Base-by-base conservation (phyloP, 2,888 invertebrate species). In the Diogma glabrata region DNA sequence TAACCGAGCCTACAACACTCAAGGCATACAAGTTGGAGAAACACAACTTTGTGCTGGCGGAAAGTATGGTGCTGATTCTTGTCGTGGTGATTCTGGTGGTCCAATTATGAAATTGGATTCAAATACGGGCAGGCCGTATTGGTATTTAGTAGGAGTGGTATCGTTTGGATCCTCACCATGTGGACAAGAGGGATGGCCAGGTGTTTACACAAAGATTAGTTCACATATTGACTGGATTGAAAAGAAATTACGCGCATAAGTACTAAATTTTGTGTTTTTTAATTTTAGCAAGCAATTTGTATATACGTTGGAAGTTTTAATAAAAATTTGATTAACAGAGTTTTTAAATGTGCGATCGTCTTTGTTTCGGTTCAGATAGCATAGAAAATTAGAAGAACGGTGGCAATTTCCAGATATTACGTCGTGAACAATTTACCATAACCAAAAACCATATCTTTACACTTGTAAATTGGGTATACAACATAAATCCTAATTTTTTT, bases 91-190 rank as follows among this genome's bases (percentile, higher is more conserved):
- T 59, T 79, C 78, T 49, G 81, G 81, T 8, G 81, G 81, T 1
- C 78, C 81, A 1, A 65, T 81, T 2, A 77, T 79, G 64, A 64
- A 65, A 2, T 63, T 70, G 2, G 67, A 69, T 51, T 33, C 36
- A 24, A 62, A 56, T 2, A 60, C 65, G n/a, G 54, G 55, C 33
- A 60, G 57, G 4, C 28, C 46, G 1, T 61, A 67, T 45, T 78
- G 74, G 70, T 72, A 69, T 22, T 64, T 72, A 3, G 69, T 72
- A 1, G 82, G 82, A 1, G 67, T 82, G 4, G 81, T 81, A 0
- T 81, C 81, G 0, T 81, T 77, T 58, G 82, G 82, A 4, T 79
- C 79, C 8, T 72, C 73, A 0, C 75, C 75, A 0, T 82, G 82
- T 57, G 81, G 78, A 1, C 65, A 72, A 58, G 64, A 64, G 22